These are phyloP conservation scores for Aphelocoma californica DNA, from an alignment of 2,797 vertebrate genomes.

Conservation along the genomic window DNA sequence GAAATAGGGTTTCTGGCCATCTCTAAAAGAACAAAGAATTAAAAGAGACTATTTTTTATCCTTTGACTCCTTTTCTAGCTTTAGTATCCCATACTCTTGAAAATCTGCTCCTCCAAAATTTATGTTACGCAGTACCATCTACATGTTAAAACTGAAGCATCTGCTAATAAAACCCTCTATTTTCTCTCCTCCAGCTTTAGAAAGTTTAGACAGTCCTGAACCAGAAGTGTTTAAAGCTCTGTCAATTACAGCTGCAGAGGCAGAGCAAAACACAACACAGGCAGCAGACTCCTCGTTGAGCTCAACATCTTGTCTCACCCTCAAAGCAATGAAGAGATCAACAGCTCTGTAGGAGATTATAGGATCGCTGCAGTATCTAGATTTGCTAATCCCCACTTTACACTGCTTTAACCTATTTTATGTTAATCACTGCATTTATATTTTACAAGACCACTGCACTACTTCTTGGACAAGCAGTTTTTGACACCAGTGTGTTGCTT, in stretches of 20 bases:
- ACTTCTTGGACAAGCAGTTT: not conserved
- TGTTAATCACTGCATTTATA: not conserved
- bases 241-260: not conserved
- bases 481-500: not conserved
- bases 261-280: not conserved
- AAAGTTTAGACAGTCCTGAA: not conserved
- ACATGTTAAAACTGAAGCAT: not conserved
- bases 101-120: not conserved
- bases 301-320: not conserved
- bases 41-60: not conserved
- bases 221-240: not conserved
- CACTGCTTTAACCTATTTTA: not conserved
- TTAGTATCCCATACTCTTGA: not conserved
- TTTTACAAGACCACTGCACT: not conserved
- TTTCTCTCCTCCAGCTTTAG: not conserved
- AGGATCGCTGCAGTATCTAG: not conserved
- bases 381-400: slow-evolving; percentile 23
- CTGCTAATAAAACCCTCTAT: not conserved
- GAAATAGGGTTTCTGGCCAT: not conserved
- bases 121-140: not conserved
- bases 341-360: slow-evolving; percentile 20
- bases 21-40: not conserved
- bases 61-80: not conserved
- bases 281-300: not conserved
- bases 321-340: slow-evolving; percentile 32